phyloP scores from a whole-genome alignment of 2,888 invertebrate genomes.

The Stenodera caucasica region DNA sequence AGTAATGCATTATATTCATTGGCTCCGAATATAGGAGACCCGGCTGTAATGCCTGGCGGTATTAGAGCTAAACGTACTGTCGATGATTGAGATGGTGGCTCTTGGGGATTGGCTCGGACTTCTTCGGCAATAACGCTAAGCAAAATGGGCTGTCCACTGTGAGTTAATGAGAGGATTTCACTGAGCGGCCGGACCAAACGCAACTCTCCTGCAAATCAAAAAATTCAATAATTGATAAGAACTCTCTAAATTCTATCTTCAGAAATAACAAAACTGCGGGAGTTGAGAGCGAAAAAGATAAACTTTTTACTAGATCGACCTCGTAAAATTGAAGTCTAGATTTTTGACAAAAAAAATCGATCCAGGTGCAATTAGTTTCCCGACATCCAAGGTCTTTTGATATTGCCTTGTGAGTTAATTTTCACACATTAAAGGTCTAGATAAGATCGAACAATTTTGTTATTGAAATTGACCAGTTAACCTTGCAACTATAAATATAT shows the following conservation, averaged over 20 bases:
- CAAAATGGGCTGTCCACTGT: conserved; percentile 80
- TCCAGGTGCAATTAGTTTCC: neutral
- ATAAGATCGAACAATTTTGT: neutral
- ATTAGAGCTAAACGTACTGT: conserved; percentile 83
- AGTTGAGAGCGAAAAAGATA: no score
- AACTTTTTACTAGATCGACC: no score
- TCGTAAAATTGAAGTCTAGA: no score
- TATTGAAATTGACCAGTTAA: no score
- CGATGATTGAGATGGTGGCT: conserved; percentile 72
- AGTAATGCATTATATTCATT: conserved; percentile 71
- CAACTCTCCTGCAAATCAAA: conserved; percentile 66
- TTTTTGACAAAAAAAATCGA: neutral
- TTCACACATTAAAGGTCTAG: neutral
- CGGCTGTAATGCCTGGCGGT: conserved; percentile 49
- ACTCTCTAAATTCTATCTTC: no score
- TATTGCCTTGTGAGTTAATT: neutral
- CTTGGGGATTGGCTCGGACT: conserved; percentile 66
- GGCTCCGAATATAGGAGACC: conserved; percentile 48
- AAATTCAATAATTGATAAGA: no score
- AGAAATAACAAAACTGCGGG: no score
- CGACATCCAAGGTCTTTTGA: neutral
- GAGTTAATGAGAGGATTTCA: conserved; percentile 78
- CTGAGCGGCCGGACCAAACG: conserved; percentile 71
- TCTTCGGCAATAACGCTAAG: conserved; percentile 86
- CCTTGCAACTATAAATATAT: no score